phyloP scores from a whole-genome alignment of 1,140 invertebrate genomes.

The Drosophila suzukii region DNA sequence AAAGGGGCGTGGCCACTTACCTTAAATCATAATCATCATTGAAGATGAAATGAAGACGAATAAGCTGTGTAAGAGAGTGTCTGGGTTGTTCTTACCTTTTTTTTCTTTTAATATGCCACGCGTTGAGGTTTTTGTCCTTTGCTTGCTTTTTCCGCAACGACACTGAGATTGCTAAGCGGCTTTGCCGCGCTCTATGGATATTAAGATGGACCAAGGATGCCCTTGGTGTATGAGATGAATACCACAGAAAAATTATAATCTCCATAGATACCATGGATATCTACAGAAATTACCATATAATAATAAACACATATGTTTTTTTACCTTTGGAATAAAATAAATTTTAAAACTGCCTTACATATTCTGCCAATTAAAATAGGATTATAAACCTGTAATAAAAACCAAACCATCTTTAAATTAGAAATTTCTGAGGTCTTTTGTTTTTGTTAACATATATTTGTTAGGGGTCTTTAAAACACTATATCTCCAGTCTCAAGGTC shows the following conservation, averaged over 20 bases:
- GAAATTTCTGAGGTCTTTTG: too few species aligned
- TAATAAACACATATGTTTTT: too few species aligned
- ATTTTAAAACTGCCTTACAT: too few species aligned
- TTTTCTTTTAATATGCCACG: constrained; percentile 56
- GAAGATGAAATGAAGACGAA: constrained; percentile 39
- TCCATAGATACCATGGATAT: too few species aligned
- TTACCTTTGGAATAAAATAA: too few species aligned
- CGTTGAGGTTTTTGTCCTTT: constrained; percentile 13
- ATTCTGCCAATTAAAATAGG: too few species aligned
- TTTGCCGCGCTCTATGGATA: constrained; percentile 32
- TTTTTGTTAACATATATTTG: too few species aligned
- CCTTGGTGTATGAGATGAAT: not conserved
- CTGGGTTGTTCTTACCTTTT: constrained; percentile 31
- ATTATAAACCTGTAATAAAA: too few species aligned
- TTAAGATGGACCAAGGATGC: not conserved
- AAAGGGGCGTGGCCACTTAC: constrained; percentile 29
- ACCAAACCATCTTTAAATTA: too few species aligned
- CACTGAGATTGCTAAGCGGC: constrained; percentile 54
- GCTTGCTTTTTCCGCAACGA: not conserved
- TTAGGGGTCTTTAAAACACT: too few species aligned
- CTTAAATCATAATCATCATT: constrained; percentile 65
- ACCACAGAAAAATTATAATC: too few species aligned
- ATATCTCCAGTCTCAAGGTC: not conserved
- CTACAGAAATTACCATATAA: too few species aligned
- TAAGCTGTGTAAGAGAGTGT: constrained; percentile 12